These are phyloP conservation scores for Macropis europaea DNA, from an alignment of 2,888 invertebrate genomes.

Conservation along the genomic window DNA sequence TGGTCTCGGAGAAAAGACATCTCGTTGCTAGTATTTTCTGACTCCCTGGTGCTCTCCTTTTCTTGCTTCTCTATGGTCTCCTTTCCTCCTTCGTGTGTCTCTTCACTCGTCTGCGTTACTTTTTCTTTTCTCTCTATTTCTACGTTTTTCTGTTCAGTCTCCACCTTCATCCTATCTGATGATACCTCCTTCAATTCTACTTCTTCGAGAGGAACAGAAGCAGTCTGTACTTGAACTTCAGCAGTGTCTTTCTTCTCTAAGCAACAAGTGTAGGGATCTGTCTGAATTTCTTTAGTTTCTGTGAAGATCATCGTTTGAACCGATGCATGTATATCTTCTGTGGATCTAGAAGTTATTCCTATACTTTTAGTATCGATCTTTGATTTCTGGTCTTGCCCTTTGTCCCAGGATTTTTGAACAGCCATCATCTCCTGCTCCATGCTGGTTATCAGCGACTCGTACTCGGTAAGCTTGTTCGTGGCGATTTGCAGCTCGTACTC, in stretches of 20 bases:
- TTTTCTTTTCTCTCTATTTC: neutral
- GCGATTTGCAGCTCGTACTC: slow-evolving; percentile 68
- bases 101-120: neutral
- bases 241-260: slow-evolving; percentile 27
- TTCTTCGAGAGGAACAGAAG: neutral
- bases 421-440: slow-evolving; percentile 72
- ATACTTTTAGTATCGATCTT: slow-evolving; percentile 1
- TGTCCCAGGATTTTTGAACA: slow-evolving; percentile 69
- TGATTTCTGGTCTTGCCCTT: slow-evolving; percentile 4
- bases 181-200: neutral
- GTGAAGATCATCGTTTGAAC: slow-evolving; percentile 54
- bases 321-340: slow-evolving; percentile 45
- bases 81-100: neutral
- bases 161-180: neutral
- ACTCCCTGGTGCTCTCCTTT: neutral
- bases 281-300: slow-evolving; percentile 60
- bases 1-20: slow-evolving; percentile 71
- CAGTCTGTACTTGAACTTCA: slow-evolving; percentile 19
- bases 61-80: neutral
- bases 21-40: neutral
- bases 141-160: neutral
- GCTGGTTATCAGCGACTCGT: slow-evolving; percentile 60
- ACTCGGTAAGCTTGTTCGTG: slow-evolving; percentile 61
- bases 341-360: slow-evolving; percentile 28
- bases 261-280: slow-evolving; percentile 58